Conservation (phyloP, 1,140 invertebrate species). For the Campoletis sonorensis region DNA sequence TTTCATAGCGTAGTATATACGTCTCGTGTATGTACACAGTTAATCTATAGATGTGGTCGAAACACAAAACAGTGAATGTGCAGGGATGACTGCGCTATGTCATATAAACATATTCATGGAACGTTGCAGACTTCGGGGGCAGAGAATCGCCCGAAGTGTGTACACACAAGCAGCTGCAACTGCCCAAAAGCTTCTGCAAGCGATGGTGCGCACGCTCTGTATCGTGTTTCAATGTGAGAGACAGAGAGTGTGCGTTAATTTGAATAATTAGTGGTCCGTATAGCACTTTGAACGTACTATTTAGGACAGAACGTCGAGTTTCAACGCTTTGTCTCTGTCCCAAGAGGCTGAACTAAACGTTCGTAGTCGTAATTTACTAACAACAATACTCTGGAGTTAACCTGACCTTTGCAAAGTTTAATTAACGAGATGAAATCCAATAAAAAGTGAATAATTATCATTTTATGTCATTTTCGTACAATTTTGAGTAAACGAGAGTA, state of each 20-base stretch:
- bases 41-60: neutral
- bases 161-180: neutral
- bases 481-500: no score
- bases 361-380: neutral
- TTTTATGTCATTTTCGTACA: neutral
- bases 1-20: neutral
- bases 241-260: conserved; percentile 62
- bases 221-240: conserved; percentile 24
- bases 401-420: no score
- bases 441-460: neutral
- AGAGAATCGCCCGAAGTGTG: neutral
- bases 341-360: neutral
- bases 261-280: conserved; percentile 67
- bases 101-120: neutral
- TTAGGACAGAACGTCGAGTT: neutral
- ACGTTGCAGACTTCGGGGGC: no score
- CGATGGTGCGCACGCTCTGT: neutral
- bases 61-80: neutral
- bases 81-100: neutral
- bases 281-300: conserved; percentile 7
- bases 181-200: neutral
- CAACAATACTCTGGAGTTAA: neutral
- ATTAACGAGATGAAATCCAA: no score
- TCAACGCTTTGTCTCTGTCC: neutral
- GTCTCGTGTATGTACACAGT: neutral